Evolutionary conservation across 2,888 invertebrate genomes (phyloP), one percentile per base, ranked within the genome.

Genomic region (Cenopis cana): DNA sequence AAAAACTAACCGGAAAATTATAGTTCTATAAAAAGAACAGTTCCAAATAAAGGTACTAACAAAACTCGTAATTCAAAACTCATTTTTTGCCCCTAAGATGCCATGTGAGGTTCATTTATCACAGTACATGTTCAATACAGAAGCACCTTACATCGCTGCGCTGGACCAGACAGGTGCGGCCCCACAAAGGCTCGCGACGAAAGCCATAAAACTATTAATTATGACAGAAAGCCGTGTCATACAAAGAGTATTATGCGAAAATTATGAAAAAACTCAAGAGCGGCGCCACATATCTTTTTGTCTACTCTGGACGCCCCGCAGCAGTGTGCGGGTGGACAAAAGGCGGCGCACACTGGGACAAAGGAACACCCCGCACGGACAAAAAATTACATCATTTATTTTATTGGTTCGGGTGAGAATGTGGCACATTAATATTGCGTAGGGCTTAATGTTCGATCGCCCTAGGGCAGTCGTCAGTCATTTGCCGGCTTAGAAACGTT

Each of bases 311-410:
- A 86, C 89, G 85, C 89, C 93, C 91, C 85, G 90, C 80, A 81
- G 90, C 84, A 85, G 52, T 38, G 62, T 64, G 62, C 82, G 80
- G 75, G 71, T 76, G 82, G 78, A 87, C 85, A 89, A 90, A 87
- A 86, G 78, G 79, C 82, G 79, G 84, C 74, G 78, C 85, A 86
- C 85, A 82, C 80, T 82, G 88, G 89, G 85, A 88, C 89, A 88
- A 91, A 90, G 84, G 81, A 82, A 83, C 85, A 83, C 88, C 89
- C 89, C 84, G 86, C 80, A 82, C 84, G 83, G 86, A 91, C 92
- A 93, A 93, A 93, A 93, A 93, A 93, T 93, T 90, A 92, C 91
- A 91, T 93, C 93, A 93, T 93, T 93, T 92, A 93, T 93, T 91
- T 93, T 92, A 93, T 93, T 90, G 91, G 91, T 83, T 79, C 85